Evolutionary conservation across 2,113 vertebrate species (phyloP).

Genomic region (Danio rerio): GRCz12tu NC_133193.1:24971001-24971500

Average conservation of each 20-base stretch:
- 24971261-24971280: conserved; percentile 7
- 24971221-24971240: background rate
- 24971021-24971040: conserved; percentile 71
- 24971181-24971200: background rate
- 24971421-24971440: background rate
- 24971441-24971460: conserved; percentile 13
- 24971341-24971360: background rate
- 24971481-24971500: too few relatives aligned
- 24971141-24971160: background rate
- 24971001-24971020: conserved; percentile 72
- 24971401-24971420: conserved; percentile 8
- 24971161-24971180: conserved; percentile 6
- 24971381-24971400: background rate
- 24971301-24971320: conserved; percentile 2
- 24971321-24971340: conserved; percentile 8
- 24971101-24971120: background rate
- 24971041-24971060: conserved; percentile 48
- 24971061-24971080: conserved; percentile 43
- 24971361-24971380: conserved; percentile 30
- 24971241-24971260: conserved; percentile 8
- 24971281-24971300: background rate
- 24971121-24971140: background rate
- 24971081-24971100: conserved; percentile 7
- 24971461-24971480: background rate
- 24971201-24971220: background rate